phyloP scores from a whole-genome alignment of 2,113 vertebrate species.

The Glaucidium brasilianum region DNA sequence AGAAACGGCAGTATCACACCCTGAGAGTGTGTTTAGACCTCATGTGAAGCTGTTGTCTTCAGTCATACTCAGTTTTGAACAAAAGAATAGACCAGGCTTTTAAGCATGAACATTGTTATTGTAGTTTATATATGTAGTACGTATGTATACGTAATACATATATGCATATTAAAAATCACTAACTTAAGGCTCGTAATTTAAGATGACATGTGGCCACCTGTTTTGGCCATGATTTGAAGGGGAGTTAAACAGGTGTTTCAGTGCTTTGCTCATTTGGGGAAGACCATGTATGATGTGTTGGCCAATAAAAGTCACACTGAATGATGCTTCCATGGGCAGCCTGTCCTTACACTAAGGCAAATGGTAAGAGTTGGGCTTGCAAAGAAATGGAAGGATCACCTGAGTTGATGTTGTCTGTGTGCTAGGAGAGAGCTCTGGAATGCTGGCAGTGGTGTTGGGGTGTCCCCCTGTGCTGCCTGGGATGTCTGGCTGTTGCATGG shows the following conservation, averaged over 20 bases:
- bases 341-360: background rate
- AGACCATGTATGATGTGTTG: background rate
- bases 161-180: background rate
- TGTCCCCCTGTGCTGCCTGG: background rate
- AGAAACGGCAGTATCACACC: background rate
- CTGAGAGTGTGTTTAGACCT: background rate
- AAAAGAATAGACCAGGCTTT: background rate
- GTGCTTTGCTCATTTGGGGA: background rate
- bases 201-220: background rate
- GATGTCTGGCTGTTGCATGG: background rate
- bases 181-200: background rate
- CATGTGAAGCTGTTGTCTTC: background rate
- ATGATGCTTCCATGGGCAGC: background rate
- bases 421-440: background rate
- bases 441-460: background rate
- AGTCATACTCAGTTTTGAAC: background rate
- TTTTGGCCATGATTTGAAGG: background rate
- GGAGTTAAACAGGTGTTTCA: background rate
- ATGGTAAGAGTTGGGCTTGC: background rate
- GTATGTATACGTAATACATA: background rate
- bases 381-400: background rate
- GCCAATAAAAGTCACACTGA: background rate
- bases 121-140: background rate
- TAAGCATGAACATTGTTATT: accelerated
- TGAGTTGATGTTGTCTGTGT: background rate